phyloP scores from a whole-genome alignment of 2,113 vertebrate genomes.

The Cichladusa arquata region DNA sequence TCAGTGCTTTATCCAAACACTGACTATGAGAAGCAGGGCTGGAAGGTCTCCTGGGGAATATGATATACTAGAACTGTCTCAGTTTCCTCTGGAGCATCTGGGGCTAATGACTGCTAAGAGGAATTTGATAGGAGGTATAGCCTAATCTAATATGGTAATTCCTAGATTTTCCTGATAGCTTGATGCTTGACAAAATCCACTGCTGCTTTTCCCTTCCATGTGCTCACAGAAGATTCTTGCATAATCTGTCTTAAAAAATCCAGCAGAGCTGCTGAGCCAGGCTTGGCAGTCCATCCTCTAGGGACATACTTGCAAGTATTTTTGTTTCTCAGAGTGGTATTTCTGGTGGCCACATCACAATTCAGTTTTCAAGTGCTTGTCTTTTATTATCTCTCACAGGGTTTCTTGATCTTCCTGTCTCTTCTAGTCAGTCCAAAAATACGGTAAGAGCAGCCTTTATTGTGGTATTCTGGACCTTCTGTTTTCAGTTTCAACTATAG shows the following conservation, averaged over 20 bases:
- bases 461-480: constrained; percentile 39
- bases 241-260: neutral
- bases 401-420: constrained; percentile 31
- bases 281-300: neutral
- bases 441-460: neutral
- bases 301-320: constrained; percentile 17
- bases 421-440: constrained; percentile 28
- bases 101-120: constrained; percentile 3
- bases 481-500: constrained; percentile 24
- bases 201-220: neutral
- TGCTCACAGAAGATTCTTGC: neutral
- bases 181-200: constrained; percentile 28
- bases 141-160: constrained; percentile 43
- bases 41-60: neutral
- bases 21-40: neutral
- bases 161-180: neutral
- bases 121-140: constrained; percentile 12
- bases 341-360: constrained; percentile 46
- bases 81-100: constrained; percentile 7
- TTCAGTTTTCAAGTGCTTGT: constrained; percentile 14
- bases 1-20: neutral
- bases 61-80: neutral
- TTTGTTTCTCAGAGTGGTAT: constrained; percentile 20
- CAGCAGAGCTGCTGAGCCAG: neutral
- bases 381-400: constrained; percentile 51